Percentiles rank a stretch among this genome's conserved stretches.
Conservation (phyloP, 2,888 invertebrate genomes). For the Ectemnius lituratus region DNA sequence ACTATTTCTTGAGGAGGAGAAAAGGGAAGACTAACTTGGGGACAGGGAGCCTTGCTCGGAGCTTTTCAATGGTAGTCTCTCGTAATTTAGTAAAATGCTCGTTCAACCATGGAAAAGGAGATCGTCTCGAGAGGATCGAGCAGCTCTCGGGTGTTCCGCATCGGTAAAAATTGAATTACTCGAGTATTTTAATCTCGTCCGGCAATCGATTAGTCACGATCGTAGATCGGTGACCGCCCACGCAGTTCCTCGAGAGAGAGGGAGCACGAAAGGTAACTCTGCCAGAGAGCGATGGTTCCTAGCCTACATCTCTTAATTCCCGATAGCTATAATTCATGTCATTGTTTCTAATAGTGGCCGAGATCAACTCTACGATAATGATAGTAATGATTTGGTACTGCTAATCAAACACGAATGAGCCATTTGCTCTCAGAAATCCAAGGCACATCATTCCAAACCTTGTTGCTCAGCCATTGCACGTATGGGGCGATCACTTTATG, state of each 20-base stretch:
- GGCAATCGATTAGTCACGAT: constrained; percentile 69
- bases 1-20: too few species aligned
- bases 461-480: too few species aligned
- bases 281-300: constrained; percentile 13
- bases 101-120: constrained; percentile 43
- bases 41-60: too few species aligned
- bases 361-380: constrained; percentile 1
- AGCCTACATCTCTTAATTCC: constrained; percentile 24
- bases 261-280: too few species aligned
- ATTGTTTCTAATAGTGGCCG: constrained; percentile 21
- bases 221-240: constrained; percentile 63
- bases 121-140: constrained; percentile 9
- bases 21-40: too few species aligned
- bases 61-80: too few species aligned
- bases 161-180: constrained; percentile 62
- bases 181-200: constrained; percentile 64
- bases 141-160: constrained; percentile 22
- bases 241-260: constrained; percentile 42
- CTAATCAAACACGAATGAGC: constrained; percentile 5
- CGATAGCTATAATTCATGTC: constrained; percentile 23
- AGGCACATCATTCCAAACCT: too few species aligned
- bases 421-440: background rate
- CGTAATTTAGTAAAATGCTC: constrained; percentile 47
- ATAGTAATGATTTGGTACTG: constrained; percentile 10
- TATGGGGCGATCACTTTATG: too few species aligned